phyloP scores from a whole-genome alignment of 2,888 invertebrate genomes.

The Anticlea derivata region DNA sequence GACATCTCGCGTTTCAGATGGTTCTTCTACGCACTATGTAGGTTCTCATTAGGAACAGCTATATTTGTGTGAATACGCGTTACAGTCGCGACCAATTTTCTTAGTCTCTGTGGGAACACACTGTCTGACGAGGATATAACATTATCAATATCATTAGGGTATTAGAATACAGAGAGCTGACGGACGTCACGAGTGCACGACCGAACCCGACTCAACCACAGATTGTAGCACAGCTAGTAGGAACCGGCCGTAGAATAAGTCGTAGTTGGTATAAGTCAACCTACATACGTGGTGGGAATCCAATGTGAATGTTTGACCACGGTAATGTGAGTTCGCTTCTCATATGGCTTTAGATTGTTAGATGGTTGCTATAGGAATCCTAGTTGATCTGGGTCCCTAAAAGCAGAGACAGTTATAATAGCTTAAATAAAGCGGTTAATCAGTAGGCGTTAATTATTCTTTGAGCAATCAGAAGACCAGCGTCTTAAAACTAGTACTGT shows the following conservation, averaged over 20 bases:
- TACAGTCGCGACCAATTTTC: slow-evolving; percentile 2
- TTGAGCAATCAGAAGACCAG: too few relatives aligned
- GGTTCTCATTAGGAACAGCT: too few relatives aligned
- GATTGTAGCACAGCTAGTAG: not conserved
- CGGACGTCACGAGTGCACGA: slow-evolving; percentile 42
- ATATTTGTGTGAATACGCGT: not conserved
- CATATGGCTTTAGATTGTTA: slow-evolving; percentile 30
- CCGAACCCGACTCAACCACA: slow-evolving; percentile 15
- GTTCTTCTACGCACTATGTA: too few relatives aligned
- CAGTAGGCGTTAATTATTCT: too few relatives aligned
- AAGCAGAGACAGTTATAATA: not conserved
- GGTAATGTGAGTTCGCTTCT: slow-evolving; percentile 36
- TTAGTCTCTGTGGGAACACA: slow-evolving; percentile 24
- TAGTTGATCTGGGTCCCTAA: not conserved
- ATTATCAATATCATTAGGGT: slow-evolving; percentile 31
- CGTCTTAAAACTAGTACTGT: too few relatives aligned
- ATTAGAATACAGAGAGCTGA: slow-evolving; percentile 33
- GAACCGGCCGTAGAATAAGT: not conserved
- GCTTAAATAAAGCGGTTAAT: not conserved
- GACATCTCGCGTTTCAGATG: too few relatives aligned
- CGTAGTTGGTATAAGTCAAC: slow-evolving; percentile 21
- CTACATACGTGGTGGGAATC: slow-evolving; percentile 41
- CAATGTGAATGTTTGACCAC: slow-evolving; percentile 41
- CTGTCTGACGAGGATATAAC: slow-evolving; percentile 20
- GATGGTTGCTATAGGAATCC: slow-evolving; percentile 19